phyloP scores from a whole-genome alignment of 1,140 invertebrate genomes.

The Caligus rogercresseyi region DNA sequence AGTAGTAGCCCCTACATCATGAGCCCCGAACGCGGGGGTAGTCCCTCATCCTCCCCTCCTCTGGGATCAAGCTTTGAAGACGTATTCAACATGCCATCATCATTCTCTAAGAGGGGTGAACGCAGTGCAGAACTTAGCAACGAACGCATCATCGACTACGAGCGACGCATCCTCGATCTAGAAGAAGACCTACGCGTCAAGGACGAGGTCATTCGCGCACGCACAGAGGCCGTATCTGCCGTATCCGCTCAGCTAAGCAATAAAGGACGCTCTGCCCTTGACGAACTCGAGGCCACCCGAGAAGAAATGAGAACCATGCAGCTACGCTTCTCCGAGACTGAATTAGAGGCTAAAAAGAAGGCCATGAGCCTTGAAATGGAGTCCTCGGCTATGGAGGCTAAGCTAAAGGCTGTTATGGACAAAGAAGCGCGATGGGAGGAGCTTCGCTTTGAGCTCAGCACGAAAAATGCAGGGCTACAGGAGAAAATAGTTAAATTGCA shows the following conservation, averaged over 20 bases:
- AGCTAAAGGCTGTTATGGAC: conserved; percentile 24
- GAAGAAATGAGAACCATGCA: conserved; percentile 61
- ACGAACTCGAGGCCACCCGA: conserved; percentile 53
- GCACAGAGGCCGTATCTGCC: conserved; percentile 57
- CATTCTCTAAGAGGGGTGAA: conserved; percentile 7
- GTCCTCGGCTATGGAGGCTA: conserved; percentile 39
- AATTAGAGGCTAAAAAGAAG: conserved; percentile 48
- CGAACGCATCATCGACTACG: conserved; percentile 13
- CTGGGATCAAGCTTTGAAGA: neutral
- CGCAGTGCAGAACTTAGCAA: conserved; percentile 7
- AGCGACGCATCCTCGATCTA: conserved; percentile 25
- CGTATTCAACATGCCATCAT: conserved; percentile 6
- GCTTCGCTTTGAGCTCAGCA: conserved; percentile 38
- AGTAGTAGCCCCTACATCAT: conserved; percentile 2
- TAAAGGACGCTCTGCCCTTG: conserved; percentile 44
- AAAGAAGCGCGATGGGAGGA: conserved; percentile 26
- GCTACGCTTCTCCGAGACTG: conserved; percentile 48
- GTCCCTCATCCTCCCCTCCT: neutral
- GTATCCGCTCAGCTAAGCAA: conserved; percentile 52
- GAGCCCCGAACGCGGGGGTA: neutral
- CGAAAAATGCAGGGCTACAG: conserved; percentile 36
- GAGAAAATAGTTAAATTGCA: conserved; percentile 34
- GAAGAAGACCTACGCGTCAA: conserved; percentile 46
- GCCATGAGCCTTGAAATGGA: conserved; percentile 38
- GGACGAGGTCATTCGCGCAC: conserved; percentile 61